phyloP scores from a whole-genome alignment of 2,888 invertebrate genomes.

The Baronia brevicornis region DNA sequence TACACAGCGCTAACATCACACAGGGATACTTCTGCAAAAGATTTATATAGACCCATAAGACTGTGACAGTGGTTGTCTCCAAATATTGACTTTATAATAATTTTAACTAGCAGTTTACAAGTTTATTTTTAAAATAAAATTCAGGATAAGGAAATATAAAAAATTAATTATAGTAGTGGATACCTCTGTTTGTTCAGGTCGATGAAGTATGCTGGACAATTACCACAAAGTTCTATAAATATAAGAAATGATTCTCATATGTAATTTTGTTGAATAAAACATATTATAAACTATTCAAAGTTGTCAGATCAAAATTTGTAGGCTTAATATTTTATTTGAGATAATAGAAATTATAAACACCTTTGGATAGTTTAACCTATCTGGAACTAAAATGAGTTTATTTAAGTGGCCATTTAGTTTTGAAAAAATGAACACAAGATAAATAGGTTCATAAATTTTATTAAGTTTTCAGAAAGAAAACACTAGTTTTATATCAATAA shows the following conservation, averaged over 20 bases:
- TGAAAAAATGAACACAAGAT: too few species aligned
- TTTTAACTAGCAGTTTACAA: constrained; percentile 27
- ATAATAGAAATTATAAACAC: constrained; percentile 23
- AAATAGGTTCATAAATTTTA: too few species aligned
- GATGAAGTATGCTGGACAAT: constrained; percentile 77
- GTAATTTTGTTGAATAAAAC: constrained; percentile 62
- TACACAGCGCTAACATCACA: constrained; percentile 81
- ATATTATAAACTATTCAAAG: constrained; percentile 45
- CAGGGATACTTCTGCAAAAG: constrained; percentile 86
- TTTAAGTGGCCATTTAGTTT: too few species aligned
- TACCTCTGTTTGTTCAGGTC: constrained; percentile 76
- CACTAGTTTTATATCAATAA: too few species aligned
- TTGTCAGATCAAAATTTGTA: constrained; percentile 26
- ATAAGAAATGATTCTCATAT: constrained; percentile 76
- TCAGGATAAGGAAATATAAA: constrained; percentile 38
- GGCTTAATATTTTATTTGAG: not conserved
- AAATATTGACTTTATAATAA: constrained; percentile 39
- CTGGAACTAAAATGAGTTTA: not conserved
- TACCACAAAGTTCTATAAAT: constrained; percentile 79
- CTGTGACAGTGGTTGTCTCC: constrained; percentile 70
- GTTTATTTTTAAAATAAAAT: constrained; percentile 29
- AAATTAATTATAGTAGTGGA: constrained; percentile 69
- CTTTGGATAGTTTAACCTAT: constrained; percentile 33
- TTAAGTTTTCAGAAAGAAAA: too few species aligned
- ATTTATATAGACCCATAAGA: constrained; percentile 84